Conservation (phyloP, 2,113 vertebrate genomes). For the Marmota monax region DNA sequence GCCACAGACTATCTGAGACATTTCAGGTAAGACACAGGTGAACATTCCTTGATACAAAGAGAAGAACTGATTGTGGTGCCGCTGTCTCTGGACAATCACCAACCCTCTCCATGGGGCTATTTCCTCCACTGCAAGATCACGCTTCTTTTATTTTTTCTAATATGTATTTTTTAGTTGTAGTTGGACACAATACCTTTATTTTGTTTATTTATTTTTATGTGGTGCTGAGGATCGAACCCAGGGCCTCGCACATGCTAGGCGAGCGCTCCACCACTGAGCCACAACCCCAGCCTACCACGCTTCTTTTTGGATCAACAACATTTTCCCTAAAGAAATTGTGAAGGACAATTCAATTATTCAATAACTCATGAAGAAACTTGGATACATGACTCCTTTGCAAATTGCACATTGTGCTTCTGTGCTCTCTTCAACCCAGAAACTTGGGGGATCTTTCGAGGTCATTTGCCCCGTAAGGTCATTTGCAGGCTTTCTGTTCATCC, state of each 20-base stretch:
- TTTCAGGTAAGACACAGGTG: not conserved
- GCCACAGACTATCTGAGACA: not conserved
- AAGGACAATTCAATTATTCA: not conserved
- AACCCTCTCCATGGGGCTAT: not conserved
- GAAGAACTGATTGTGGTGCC: not conserved
- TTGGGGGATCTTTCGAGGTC: not conserved
- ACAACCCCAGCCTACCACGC: not conserved
- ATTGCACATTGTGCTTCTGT: not conserved
- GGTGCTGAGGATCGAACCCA: too few species aligned
- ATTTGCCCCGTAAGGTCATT: not conserved
- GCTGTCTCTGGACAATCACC: not conserved
- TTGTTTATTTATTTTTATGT: too few species aligned
- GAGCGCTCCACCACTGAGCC: too few species aligned
- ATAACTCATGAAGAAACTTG: slow-evolving; percentile 47
- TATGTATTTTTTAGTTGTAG: too few species aligned
- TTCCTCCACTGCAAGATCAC: not conserved
- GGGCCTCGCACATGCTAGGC: too few species aligned
- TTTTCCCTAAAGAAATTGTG: not conserved
- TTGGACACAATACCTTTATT: too few species aligned
- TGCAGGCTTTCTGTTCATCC: not conserved
- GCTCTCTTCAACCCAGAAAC: not conserved
- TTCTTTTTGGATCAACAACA: not conserved
- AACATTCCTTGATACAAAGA: not conserved
- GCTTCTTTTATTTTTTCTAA: too few species aligned
- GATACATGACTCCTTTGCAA: not conserved